A percentile compares a stretch with the other conserved stretches of the same genome.
Evolutionary conservation across 2,888 invertebrate species (phyloP).

Genomic region (Craniophora ligustri): DNA sequence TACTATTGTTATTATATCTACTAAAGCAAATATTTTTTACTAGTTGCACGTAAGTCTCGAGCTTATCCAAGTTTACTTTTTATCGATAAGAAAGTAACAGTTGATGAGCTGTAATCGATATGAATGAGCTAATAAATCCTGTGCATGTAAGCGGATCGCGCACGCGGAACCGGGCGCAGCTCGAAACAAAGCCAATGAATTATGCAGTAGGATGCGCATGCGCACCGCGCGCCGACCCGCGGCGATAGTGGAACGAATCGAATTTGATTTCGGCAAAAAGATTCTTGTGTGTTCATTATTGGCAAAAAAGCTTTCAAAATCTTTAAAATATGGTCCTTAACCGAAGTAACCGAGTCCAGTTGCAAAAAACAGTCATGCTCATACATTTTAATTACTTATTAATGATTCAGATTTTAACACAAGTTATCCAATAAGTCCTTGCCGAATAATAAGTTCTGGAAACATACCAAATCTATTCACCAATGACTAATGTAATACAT

Average conservation of each 20-base stretch:
- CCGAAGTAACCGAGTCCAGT: too few species aligned
- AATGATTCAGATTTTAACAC: too few species aligned
- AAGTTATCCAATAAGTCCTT: too few species aligned
- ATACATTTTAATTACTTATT: too few species aligned
- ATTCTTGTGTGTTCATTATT: too few species aligned
- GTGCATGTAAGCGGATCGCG: conserved; percentile 15
- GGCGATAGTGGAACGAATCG: conserved; percentile 10
- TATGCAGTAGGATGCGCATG: conserved; percentile 48
- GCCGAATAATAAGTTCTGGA: too few species aligned
- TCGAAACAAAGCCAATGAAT: conserved; percentile 50
- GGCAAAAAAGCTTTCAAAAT: not conserved
- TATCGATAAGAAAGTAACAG: conserved; percentile 8
- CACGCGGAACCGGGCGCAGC: conserved; percentile 27
- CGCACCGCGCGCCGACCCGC: conserved; percentile 16
- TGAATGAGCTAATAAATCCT: conserved; percentile 30
- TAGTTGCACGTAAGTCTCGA: too few species aligned
- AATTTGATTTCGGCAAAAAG: conserved; percentile 8
- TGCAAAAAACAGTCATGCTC: too few species aligned
- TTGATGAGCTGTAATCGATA: conserved; percentile 16
- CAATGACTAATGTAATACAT: too few species aligned
- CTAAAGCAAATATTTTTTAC: too few species aligned
- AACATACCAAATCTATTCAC: too few species aligned
- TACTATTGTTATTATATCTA: too few species aligned
- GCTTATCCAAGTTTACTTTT: not conserved
- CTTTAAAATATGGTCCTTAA: not conserved